Percentiles rank a stretch among this genome's conserved stretches.
phyloP scores from a whole-genome alignment of 2,113 vertebrate species.

The Coracopsis vasa region DNA sequence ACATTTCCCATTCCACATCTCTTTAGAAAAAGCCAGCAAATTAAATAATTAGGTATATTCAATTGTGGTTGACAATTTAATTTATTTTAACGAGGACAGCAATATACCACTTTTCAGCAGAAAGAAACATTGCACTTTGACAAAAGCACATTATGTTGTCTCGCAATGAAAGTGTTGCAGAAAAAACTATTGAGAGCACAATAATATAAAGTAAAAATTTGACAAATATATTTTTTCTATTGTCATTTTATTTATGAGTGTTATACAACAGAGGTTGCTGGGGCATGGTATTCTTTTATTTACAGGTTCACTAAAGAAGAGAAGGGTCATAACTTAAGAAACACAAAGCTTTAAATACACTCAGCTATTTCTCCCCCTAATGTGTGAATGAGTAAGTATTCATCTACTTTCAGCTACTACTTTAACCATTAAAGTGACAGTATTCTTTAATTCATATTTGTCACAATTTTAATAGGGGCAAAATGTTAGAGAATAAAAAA shows the following conservation, averaged over 20 bases:
- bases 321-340: neutral
- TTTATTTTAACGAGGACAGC: slow-evolving; percentile 52
- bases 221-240: neutral
- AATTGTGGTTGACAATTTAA: slow-evolving; percentile 26
- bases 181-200: neutral
- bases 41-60: slow-evolving; percentile 44
- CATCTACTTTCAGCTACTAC: neutral
- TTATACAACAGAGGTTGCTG: neutral
- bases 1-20: neutral
- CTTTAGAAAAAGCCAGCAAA: slow-evolving; percentile 12
- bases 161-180: neutral
- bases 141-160: slow-evolving; percentile 36
- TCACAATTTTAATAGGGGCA: neutral
- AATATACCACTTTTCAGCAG: slow-evolving; percentile 35
- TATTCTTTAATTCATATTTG: neutral
- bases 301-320: neutral
- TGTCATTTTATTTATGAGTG: neutral
- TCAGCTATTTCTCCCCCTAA: neutral
- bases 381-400: neutral
- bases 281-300: neutral
- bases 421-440: neutral
- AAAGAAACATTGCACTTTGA: slow-evolving; percentile 41
- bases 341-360: neutral
- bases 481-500: neutral
- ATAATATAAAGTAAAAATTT: slow-evolving; percentile 28